These are phyloP conservation scores for Megamerina dolium DNA, from an alignment of 2,888 invertebrate species.

Conservation along the genomic window DNA sequence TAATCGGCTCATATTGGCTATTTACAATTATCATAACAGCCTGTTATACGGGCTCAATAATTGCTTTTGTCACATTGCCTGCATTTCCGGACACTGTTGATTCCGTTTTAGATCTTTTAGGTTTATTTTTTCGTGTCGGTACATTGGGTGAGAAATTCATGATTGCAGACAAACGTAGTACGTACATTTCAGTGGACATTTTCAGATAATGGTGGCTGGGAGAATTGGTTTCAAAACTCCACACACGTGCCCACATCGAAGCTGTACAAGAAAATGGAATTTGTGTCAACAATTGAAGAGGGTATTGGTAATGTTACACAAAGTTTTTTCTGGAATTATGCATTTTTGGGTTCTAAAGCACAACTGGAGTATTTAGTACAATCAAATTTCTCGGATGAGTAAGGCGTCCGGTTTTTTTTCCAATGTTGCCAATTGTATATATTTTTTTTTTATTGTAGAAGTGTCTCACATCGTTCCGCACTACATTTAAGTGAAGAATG, in stretches of 20 bases:
- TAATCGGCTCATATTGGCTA: slow-evolving; percentile 76
- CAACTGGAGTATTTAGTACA: slow-evolving; percentile 67
- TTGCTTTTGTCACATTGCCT: slow-evolving; percentile 76
- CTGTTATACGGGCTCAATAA: slow-evolving; percentile 78
- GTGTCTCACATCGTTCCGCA: slow-evolving; percentile 55
- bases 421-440: background rate
- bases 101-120: slow-evolving; percentile 59
- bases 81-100: slow-evolving; percentile 70
- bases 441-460: slow-evolving; percentile 32
- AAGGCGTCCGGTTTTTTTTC: slow-evolving; percentile 23
- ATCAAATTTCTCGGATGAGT: slow-evolving; percentile 63
- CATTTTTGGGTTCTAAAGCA: slow-evolving; percentile 68
- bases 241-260: slow-evolving; percentile 59
- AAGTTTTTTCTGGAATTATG: slow-evolving; percentile 72
- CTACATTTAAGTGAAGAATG: slow-evolving; percentile 71
- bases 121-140: slow-evolving; percentile 64
- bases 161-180: background rate
- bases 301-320: slow-evolving; percentile 69
- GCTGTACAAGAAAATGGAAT: slow-evolving; percentile 61
- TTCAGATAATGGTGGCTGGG: slow-evolving; percentile 70
- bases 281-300: slow-evolving; percentile 59
- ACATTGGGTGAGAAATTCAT: slow-evolving; percentile 56
- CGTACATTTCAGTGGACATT: background rate
- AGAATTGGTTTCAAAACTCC: slow-evolving; percentile 65
- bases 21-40: slow-evolving; percentile 80